Evolutionary conservation across 2,113 vertebrate species (phyloP), one percentile per base, ranked within the genome.

Genomic region (Myotis brandtii): DNA sequence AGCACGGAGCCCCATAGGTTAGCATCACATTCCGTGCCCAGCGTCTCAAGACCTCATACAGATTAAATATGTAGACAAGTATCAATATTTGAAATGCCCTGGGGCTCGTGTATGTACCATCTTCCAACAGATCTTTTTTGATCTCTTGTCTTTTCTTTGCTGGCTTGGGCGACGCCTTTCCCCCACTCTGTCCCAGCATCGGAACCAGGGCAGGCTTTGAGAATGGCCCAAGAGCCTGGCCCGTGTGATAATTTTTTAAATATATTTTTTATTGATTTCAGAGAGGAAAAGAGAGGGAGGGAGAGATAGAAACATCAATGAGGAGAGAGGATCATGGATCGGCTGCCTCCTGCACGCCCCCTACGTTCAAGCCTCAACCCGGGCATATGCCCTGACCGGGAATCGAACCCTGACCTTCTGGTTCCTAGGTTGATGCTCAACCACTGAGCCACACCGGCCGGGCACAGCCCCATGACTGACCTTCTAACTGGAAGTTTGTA

Each of bases 71-170:
- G 98, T 96, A 99, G 97, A 94, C 92, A 97, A 98, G 92, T 91
- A 99, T 99, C 98, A 99, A 99, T 99, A 98, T 99, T 99, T 98
- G 98, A 99, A 98, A 98, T 97, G 97, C 97, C 98, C 97, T 93
- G 92, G 95, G 98, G 98, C 98, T 98, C 94, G 96, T 96, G 98
- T 97, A 95, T 98, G 97, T 98, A 97, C 98, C 97, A 75, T 98
- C 98, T 98, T 98, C 98, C 98, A 98, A 95, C 88, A 98, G 93
- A 97, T 94, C 97, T 98, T 98, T 98, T 98, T 98, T 99, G 98
- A 98, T 98, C 97, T 98, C 94, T 97, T 97, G 90, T 98, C 96
- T 98, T 96, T 97, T 98, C 93, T 98, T 95, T 97, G 85, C 86
- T 91, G 54, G 69, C 91, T 84, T 54, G 34, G 59, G 66, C 40